Base-by-base conservation (phyloP, 2,888 invertebrate genomes). In the Belgica antarctica region DNA sequence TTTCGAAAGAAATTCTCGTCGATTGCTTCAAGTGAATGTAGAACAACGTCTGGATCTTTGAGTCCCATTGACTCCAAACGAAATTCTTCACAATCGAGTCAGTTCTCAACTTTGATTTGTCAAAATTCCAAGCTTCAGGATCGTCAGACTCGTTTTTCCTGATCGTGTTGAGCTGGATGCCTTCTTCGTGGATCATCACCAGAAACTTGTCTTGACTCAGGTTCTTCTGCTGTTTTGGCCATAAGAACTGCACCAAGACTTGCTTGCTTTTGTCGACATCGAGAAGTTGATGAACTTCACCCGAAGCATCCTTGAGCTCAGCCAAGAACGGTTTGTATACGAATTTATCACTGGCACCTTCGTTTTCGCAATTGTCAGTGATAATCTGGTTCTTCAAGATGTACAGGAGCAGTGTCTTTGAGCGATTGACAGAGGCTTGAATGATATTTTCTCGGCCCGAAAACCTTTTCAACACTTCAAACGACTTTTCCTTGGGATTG, bases 21-120 rank as follows among this genome's bases (percentile, higher is more conserved):
- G 88, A 85, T 75, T 86, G 86, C 66, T 89, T 86, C 75, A 89
- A 86, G 77, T 92, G 91, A 74, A 93, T 92, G 78, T 92, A 92
- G 78, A 90, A 92, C 0, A 94, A 80, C 10, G 90, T 89, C 83
- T 93, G 86, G 2, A 77, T 75, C 52, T 77, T 77, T 71, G 89
- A 85, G 76, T 92, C 91, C 92, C 92, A 93, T 75, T 93, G 93
- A 0, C 91, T 90, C 92, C 92, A 94, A 36, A 88, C 87, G 75
- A 92, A 92, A 52, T 85, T 85, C 75, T 86, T 86, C 1, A 90
- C 89, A 72, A 86, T 80, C 5, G 80, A 82, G 74, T 86, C 86
- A 1, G 83, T 82, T 24, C 82, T 81, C 0, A 84, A 75, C 15
- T 83, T 80, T 15, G 81, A 81, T 0, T 82, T 82, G 75, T 85